Evolutionary conservation across 2,113 vertebrate genomes (phyloP), one percentile per base, ranked within the genome.

Genomic region (Pseudorectes ferrugineus): DNA sequence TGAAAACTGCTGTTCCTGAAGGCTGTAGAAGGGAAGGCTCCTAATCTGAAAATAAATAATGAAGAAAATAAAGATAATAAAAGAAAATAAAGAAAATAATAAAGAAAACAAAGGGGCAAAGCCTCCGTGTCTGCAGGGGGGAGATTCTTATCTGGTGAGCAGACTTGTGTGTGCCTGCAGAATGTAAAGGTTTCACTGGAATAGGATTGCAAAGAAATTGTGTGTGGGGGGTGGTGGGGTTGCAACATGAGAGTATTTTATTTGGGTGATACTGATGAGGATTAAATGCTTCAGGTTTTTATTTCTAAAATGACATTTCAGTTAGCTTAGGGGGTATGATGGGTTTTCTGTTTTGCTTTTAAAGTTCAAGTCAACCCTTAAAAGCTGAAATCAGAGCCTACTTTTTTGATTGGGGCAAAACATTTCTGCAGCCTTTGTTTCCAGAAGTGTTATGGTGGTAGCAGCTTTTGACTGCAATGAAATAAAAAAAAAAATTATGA

Each of bases 91-190:
- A 38, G 36, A 38, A 38, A 38, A 38, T 38, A 10, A 38, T 38
- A 38, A 38, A 38, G 36, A 38, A 38, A 38, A 38, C 36, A 38
- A 88, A 84, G 54, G 24, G 31, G 15, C 5, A 46, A 57, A 79
- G 17, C 43, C 21, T 48, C 0, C 0, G 12, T 55, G 28, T 61
- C 55, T 70, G 42, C 1, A 3, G 19, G 48, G 78, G 36, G 31
- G 42, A 67, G 22, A 8, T 35, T 75, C 21, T 33, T 36, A 61
- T 45, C 45, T 62, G 63, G 54, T 88, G 28, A 40, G 38, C 48
- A n/a, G 29, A n/a, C 20, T 19, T 45, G 22, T 1, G 6, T 29
- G 43, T 68, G 35, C 35, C 78, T 57, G 42, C n/a, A 74, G 10
- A 7, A 5, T 45, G 28, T 29, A 36, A 33, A 66, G 42, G 21